These are phyloP conservation scores for Lordiphosa andalusiaca DNA, from an alignment of 2,888 invertebrate species.

Conservation along the genomic window DNA sequence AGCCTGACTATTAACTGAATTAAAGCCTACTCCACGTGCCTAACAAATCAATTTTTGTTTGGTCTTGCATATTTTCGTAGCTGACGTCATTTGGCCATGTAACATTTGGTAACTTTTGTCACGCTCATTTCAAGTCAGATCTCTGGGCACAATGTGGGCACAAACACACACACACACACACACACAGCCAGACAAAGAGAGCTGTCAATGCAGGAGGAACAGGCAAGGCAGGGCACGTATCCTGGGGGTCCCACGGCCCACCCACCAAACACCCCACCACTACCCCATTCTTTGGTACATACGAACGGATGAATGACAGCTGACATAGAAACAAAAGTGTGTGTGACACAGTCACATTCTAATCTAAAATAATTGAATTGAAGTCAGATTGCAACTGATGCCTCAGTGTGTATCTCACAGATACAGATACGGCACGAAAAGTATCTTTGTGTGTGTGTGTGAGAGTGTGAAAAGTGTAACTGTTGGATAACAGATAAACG, in stretches of 20 bases:
- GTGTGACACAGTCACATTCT: conserved; percentile 73
- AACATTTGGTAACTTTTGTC: conserved; percentile 37
- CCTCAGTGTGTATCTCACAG: conserved; percentile 35
- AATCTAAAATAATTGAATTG: conserved; percentile 76
- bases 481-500: conserved; percentile 45
- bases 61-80: conserved; percentile 4
- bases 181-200: conserved; percentile 19
- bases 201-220: conserved; percentile 57
- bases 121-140: conserved; percentile 35
- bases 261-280: conserved; percentile 19
- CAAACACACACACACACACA: conserved; percentile 25
- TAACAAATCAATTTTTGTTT: too few relatives aligned
- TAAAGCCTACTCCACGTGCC: too few relatives aligned
- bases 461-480: conserved; percentile 44
- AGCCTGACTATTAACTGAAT: not conserved
- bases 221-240: conserved; percentile 66
- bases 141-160: conserved; percentile 30
- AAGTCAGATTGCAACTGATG: conserved; percentile 72
- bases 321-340: conserved; percentile 71
- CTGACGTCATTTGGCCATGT: conserved; percentile 34
- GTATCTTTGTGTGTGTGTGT: conserved; percentile 19
- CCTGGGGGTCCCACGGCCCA: conserved; percentile 40
- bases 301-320: conserved; percentile 71
- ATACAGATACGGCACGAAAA: conserved; percentile 31
- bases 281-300: conserved; percentile 46